Evolutionary conservation across 2,113 vertebrate species (phyloP).

Genomic region (Australoheros scitulus): DNA sequence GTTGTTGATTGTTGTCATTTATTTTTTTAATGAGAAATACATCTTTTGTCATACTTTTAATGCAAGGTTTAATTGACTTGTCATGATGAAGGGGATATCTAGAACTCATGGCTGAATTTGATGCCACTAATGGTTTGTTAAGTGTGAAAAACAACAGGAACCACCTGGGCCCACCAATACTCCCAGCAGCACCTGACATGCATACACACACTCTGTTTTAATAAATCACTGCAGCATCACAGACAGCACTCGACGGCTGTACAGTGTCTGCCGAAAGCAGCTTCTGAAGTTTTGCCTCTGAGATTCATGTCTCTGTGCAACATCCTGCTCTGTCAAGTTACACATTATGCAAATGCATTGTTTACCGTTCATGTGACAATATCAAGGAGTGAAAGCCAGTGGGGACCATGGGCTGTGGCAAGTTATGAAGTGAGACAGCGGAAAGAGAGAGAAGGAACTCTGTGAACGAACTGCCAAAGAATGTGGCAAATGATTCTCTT

Average conservation of each 20-base stretch:
- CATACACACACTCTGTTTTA: conserved; percentile 57
- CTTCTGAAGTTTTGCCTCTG: conserved; percentile 64
- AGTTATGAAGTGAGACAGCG: conserved; percentile 56
- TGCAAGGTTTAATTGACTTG: conserved; percentile 67
- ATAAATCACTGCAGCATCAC: conserved; percentile 65
- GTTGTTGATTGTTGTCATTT: conserved; percentile 30
- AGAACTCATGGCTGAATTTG: conserved; percentile 61
- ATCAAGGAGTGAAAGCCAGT: conserved; percentile 64
- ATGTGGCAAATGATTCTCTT: conserved; percentile 46
- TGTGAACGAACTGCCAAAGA: conserved; percentile 50
- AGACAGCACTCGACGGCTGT: conserved; percentile 34
- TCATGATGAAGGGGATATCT: conserved; percentile 53
- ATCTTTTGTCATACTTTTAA: conserved; percentile 37
- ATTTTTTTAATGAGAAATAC: conserved; percentile 69
- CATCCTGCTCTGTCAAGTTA: conserved; percentile 68
- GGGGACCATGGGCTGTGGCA: conserved; percentile 58
- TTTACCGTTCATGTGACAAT: conserved; percentile 74
- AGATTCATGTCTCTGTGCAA: conserved; percentile 59
- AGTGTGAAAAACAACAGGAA: conserved; percentile 50
- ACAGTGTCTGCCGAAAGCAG: conserved; percentile 33
- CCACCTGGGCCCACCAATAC: conserved; percentile 42
- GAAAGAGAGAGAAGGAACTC: conserved; percentile 38
- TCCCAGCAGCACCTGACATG: conserved; percentile 48
- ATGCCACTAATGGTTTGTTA: conserved; percentile 67
- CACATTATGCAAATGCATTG: conserved; percentile 75